These are phyloP conservation scores for Euplexia lucipara DNA, from an alignment of 2,888 invertebrate genomes.

Conservation along the genomic window DNA sequence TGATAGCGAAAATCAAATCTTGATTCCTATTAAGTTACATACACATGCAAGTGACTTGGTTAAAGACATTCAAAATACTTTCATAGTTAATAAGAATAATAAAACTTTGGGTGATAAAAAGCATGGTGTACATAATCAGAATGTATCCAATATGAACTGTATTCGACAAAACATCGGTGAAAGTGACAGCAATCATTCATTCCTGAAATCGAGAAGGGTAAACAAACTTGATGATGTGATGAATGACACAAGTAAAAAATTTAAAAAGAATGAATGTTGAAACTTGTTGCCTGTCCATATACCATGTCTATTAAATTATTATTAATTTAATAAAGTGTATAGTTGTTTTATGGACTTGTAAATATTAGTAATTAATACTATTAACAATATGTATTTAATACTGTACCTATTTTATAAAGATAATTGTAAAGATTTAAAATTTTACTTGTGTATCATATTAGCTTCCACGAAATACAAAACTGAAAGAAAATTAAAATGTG, in stretches of 20 bases:
- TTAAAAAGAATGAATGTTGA: constrained; percentile 89
- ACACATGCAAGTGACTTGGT: constrained; percentile 82
- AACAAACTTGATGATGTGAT: constrained; percentile 86
- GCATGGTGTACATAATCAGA: constrained; percentile 88
- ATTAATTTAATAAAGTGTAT: constrained; percentile 86
- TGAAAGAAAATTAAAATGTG: constrained; percentile 73
- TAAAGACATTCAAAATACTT: constrained; percentile 89
- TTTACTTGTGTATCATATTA: constrained; percentile 87
- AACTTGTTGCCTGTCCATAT: constrained; percentile 77
- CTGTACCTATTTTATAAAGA: constrained; percentile 87
- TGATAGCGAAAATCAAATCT: constrained; percentile 87
- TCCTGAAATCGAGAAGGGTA: constrained; percentile 84
- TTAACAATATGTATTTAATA: constrained; percentile 88
- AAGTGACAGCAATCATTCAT: constrained; percentile 84
- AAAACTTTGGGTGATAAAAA: constrained; percentile 89
- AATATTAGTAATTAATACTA: constrained; percentile 85
- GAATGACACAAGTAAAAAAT: constrained; percentile 86
- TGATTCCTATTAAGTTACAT: constrained; percentile 86
- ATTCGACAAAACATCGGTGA: constrained; percentile 85
- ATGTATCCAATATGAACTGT: constrained; percentile 86
- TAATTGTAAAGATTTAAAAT: constrained; percentile 84
- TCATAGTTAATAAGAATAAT: constrained; percentile 88
- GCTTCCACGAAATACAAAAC: constrained; percentile 85
- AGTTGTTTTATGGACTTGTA: constrained; percentile 86
- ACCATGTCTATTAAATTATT: constrained; percentile 88